Base-by-base conservation (phyloP, 23 tunicate species). In the Oikopleura dioica region DNA sequence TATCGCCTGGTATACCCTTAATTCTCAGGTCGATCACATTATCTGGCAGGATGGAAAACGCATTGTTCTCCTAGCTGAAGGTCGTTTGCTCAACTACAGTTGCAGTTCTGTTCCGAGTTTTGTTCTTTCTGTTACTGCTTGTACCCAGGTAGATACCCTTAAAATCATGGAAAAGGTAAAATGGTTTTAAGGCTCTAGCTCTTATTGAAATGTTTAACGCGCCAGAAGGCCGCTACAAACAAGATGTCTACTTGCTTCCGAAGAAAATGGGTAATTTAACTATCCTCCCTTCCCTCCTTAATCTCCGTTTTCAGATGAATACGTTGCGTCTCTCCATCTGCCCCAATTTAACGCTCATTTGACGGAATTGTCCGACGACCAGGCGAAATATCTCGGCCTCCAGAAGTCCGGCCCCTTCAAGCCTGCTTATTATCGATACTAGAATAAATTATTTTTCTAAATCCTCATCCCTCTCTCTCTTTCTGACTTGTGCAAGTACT, bases 1-100 rank as follows among this genome's bases (percentile, higher is more conserved):
- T 44, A 9, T 44, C 21, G 21, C 55, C 55, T 9, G 21, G 21
- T 44, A 9, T 44, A 44, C 21, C 21, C 55, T 44, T 44, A 44
- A 9, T 9, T 44, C 16, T 9, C 26, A 63, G 72, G 99, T 94
- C 5, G 99, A 94, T 76, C 99, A 94, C 79, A 84, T 94, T 68
- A 94, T 94, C 50, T 94, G 99, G 99, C 99, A 95, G 0, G 84
- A 94, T 50, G 99, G 99, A 30, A 94, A 94, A 58, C 80, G 99
- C 16, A 77, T 94, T 29, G 86, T 94, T 35, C 81, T 94, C 36
- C 78, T 94, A 50, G 99, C 99, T 36, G 88, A 94, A 63, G 99
- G 99, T 32, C 85, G 99, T 36, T 85, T 94, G 24, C 81, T 94
- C 37, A 94, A 94, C 72, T 59, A 86, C 35, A 94, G 99, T 79